Base-by-base conservation (phyloP, 2,888 invertebrate genomes). In the Dryomyza anilis region DNA sequence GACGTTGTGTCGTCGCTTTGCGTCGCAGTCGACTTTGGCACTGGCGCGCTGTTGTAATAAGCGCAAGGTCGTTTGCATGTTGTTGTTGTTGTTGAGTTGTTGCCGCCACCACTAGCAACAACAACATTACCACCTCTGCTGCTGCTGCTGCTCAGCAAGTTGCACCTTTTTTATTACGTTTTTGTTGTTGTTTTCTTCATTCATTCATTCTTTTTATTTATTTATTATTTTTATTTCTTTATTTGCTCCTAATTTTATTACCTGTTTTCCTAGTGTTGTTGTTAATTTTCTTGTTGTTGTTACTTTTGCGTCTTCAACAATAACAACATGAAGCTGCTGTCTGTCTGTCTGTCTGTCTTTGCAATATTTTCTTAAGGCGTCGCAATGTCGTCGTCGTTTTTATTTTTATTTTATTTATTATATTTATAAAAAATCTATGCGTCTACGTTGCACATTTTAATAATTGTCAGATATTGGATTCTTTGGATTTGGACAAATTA, bases 61-160 rank as follows among this genome's bases (percentile, higher is more conserved):
- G 74, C 78, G 75, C 77, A 77, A 77, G 77, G 77, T 74, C 77
- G 73, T 72, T 69, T 29, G 39, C 59, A 57, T 61, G 59, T 67
- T 66, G 64, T 67, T 67, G 61, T 45, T 64, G 65, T n/a, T 46
- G 14, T n/a, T 45, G 21, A 46, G 58, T 12, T 58, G 30, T 36
- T 60, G 48, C 30, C 8, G 33, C 30, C 30, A 21, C 21, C 21
- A 21, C 23, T n/a, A 45, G 5, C 45, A 45, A 8, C 10, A 19
- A 23, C 14, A 23, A 23, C 25, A 50, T 50, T 50, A 50, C 25
- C 6, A 50, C 19, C 25, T 23, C 25, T 50, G 25, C 5, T 50
- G 23, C 14, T 50, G 5, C 14, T 50, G 50, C 25, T 50, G 21
- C 46, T 21, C 16, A 25, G 21, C 25, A 23, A 23, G 7, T 5